Percentiles rank a stretch among this genome's conserved stretches.
Evolutionary conservation across 2,113 vertebrate genomes (phyloP).

Genomic region (Zosterops borbonicus): DNA sequence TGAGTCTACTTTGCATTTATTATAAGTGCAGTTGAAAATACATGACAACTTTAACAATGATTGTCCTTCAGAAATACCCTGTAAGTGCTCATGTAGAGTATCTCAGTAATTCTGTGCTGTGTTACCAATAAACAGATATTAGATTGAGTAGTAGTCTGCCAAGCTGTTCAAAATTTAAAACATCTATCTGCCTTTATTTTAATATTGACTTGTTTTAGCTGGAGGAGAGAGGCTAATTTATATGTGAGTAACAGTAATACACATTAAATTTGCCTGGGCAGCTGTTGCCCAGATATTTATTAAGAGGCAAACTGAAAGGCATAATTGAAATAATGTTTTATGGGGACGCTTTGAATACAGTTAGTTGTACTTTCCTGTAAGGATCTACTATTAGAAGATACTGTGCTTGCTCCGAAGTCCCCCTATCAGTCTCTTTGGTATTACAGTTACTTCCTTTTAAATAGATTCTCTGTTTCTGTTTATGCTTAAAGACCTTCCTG

Average conservation of each 20-base stretch:
- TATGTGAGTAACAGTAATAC: background rate
- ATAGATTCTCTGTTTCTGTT: background rate
- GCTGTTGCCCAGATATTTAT: background rate
- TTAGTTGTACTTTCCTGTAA: background rate
- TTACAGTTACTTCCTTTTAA: conserved; percentile 18
- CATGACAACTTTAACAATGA: background rate
- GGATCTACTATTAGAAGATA: background rate
- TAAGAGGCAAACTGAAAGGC: background rate
- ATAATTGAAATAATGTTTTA: background rate
- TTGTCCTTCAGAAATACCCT: background rate
- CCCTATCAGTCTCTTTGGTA: conserved; percentile 1
- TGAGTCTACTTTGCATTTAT: background rate
- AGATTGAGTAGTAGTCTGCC: background rate
- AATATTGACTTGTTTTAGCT: background rate
- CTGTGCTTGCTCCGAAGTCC: background rate
- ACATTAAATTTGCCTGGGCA: background rate
- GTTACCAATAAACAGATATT: background rate
- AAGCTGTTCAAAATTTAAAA: background rate
- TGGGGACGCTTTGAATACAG: background rate
- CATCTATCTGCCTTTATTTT: background rate
- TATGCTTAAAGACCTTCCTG: background rate
- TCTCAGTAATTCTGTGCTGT: background rate
- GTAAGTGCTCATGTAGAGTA: background rate
- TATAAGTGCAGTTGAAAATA: background rate
- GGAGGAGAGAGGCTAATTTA: background rate